Conservation (phyloP, 2,113 vertebrate species). For the Rafetus swinhoei region DNA sequence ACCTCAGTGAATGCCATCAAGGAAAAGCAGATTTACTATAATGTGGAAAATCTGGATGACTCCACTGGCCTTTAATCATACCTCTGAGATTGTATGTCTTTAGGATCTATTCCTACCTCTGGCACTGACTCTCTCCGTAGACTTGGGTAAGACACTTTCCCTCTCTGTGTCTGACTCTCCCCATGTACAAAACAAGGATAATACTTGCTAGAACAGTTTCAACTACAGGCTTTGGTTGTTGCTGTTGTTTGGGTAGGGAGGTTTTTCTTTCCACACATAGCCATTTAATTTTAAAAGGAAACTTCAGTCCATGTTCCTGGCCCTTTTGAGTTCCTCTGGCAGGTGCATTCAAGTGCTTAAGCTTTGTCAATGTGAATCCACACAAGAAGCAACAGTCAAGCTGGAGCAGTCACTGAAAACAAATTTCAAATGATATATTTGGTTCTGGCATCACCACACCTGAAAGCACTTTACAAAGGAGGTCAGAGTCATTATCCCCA, state of each 20-base stretch:
- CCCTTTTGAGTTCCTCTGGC: neutral
- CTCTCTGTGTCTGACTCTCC: neutral
- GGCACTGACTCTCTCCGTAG: neutral
- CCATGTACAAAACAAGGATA: neutral
- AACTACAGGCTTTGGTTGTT: neutral
- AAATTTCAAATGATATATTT: neutral
- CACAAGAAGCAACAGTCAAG: neutral
- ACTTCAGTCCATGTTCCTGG: neutral
- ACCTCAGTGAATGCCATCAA: neutral
- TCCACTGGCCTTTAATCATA: neutral
- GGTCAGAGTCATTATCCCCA: neutral
- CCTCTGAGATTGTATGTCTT: neutral
- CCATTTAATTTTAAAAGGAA: neutral
- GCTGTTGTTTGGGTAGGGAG: too few relatives aligned
- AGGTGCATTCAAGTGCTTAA: neutral
- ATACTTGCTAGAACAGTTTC: neutral
- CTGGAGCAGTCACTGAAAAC: neutral
- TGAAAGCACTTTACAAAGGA: neutral
- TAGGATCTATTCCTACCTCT: neutral
- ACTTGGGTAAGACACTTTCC: neutral
- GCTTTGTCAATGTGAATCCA: rapidly evolving
- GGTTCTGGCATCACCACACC: neutral
- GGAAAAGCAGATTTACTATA: neutral
- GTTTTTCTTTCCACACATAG: neutral
- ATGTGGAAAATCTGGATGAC: neutral